Conservation (phyloP, 2,888 invertebrate genomes). For the Lycaena phlaeas region DNA sequence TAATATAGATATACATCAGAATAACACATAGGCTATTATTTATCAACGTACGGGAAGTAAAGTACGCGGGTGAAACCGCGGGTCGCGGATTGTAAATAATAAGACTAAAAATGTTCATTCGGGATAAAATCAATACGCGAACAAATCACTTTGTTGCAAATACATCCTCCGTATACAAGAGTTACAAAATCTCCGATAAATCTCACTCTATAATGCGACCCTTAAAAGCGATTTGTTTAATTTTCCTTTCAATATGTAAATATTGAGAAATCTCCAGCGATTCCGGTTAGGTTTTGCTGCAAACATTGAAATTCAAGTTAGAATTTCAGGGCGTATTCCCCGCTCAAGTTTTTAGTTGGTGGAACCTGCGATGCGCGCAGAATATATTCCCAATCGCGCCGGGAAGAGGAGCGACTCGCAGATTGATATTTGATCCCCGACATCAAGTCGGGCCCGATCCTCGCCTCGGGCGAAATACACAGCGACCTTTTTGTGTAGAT, state of each 20-base stretch:
- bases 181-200: slow-evolving; percentile 2
- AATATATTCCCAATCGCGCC: slow-evolving; percentile 28
- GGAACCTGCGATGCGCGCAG: slow-evolving; percentile 21
- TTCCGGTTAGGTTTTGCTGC: slow-evolving; percentile 6
- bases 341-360: slow-evolving; percentile 21
- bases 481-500: slow-evolving; percentile 8
- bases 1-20: too few species aligned
- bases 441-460: slow-evolving; percentile 27
- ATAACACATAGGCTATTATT: too few species aligned
- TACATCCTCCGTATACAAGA: too few species aligned
- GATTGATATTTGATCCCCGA: slow-evolving; percentile 68
- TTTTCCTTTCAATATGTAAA: slow-evolving; percentile 6
- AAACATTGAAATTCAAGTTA: slow-evolving; percentile 14
- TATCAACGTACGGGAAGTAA: too few species aligned
- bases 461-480: slow-evolving; percentile 31
- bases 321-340: slow-evolving; percentile 18
- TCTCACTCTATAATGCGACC: not conserved
- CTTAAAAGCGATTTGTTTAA: slow-evolving; percentile 9
- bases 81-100: too few species aligned
- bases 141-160: too few species aligned
- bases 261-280: slow-evolving; percentile 8
- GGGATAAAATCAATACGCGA: too few species aligned
- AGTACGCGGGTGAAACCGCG: too few species aligned
- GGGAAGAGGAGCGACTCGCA: slow-evolving; percentile 38
- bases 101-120: too few species aligned